Conservation (phyloP, 2,888 invertebrate genomes). For the Tetanocera ferruginea region DNA sequence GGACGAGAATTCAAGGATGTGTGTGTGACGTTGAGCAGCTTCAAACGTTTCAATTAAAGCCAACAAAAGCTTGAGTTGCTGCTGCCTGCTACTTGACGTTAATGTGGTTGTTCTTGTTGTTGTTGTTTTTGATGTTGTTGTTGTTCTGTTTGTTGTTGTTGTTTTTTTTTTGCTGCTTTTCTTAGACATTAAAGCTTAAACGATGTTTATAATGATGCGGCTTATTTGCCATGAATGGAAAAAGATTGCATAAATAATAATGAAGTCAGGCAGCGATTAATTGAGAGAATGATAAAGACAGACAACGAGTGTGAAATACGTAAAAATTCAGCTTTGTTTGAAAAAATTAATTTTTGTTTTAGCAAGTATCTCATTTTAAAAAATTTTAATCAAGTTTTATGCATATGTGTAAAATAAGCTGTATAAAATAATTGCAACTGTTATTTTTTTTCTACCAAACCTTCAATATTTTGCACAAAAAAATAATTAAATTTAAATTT, state of each 20-base stretch:
- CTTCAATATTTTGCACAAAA: too few relatives aligned
- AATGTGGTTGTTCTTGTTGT: neutral
- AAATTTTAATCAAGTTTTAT: too few relatives aligned
- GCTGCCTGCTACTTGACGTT: neutral
- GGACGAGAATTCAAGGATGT: conserved; percentile 19
- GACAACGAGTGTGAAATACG: too few relatives aligned
- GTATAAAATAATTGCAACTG: too few relatives aligned
- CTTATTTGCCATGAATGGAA: conserved; percentile 23
- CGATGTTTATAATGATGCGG: conserved; percentile 41
- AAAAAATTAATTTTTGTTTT: neutral
- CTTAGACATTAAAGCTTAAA: conserved; percentile 40
- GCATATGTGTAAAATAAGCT: too few relatives aligned
- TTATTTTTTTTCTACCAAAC: too few relatives aligned
- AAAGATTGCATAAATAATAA: conserved; percentile 5
- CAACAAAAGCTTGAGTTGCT: neutral
- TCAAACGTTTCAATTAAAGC: conserved; percentile 35
- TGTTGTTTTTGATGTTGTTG: conserved; percentile 14
- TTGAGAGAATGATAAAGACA: too few relatives aligned
- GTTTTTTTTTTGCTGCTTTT: conserved; percentile 11
- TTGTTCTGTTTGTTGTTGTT: conserved; percentile 3
- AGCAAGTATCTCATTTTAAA: too few relatives aligned
- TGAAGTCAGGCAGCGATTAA: neutral
- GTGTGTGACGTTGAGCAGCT: conserved; percentile 10
- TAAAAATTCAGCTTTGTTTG: neutral
- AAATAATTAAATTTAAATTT: too few relatives aligned